phyloP scores from a whole-genome alignment of 2,797 vertebrate species.

The Anabacerthia variegaticeps region DNA sequence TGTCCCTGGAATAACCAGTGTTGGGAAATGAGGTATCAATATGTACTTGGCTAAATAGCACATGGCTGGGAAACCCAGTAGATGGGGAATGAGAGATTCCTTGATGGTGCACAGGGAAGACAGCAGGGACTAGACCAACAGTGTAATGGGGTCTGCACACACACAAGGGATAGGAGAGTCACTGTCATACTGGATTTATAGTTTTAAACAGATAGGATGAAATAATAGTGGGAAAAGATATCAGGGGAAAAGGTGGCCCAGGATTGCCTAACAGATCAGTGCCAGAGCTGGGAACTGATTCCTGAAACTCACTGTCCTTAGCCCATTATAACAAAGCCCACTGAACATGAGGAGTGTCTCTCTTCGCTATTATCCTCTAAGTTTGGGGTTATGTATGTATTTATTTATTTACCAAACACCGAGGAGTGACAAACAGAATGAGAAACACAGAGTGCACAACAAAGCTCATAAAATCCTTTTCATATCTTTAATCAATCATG shows the following conservation, averaged over 20 bases:
- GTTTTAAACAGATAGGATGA: background rate
- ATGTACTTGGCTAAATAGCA: background rate
- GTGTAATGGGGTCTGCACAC: background rate
- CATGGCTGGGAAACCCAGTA: background rate
- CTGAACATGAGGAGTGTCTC: background rate
- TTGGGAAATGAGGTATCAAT: background rate
- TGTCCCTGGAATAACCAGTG: background rate
- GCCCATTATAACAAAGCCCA: background rate
- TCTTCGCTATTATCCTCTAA: background rate
- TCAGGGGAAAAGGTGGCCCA: background rate
- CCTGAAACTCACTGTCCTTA: background rate
- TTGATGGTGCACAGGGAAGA: background rate
- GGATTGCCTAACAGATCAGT: background rate
- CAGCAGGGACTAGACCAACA: background rate
- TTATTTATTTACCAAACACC: conserved; percentile 44
- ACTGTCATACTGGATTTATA: background rate
- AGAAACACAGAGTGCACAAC: background rate
- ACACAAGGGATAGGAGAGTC: background rate
- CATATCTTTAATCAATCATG: conserved; percentile 74
- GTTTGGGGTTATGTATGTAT: conserved; percentile 6
- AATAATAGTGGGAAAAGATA: background rate
- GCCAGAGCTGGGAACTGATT: background rate
- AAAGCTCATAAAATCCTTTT: conserved; percentile 69
- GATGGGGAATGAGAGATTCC: background rate
- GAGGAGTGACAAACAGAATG: conserved; percentile 28